A percentile compares a stretch with the other conserved stretches of the same genome.
Evolutionary conservation across 1,140 invertebrate genomes (phyloP).

Genomic region (Calephelis virginiensis): DNA sequence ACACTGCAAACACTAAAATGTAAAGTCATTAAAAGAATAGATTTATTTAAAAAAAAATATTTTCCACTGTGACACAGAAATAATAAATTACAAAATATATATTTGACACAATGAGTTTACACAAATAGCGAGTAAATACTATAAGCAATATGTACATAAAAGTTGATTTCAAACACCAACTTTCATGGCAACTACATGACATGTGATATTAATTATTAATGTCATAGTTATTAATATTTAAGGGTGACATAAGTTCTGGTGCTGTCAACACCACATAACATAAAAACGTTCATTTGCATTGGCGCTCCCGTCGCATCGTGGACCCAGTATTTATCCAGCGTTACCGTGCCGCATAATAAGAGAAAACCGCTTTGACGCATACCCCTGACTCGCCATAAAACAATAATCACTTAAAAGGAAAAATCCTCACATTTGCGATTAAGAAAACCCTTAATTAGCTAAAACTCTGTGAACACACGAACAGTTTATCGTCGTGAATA

Average conservation of each 20-base stretch:
- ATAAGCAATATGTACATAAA: no score
- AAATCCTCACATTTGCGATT: constrained; percentile 18
- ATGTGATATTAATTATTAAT: no score
- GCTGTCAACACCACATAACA: constrained; percentile 15
- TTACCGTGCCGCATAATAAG: constrained; percentile 63
- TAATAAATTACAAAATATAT: no score
- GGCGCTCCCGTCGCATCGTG: constrained; percentile 44
- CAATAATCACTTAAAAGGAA: constrained; percentile 50
- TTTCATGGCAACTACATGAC: no score
- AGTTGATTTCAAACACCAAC: no score
- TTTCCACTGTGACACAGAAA: no score
- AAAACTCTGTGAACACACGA: constrained; percentile 28
- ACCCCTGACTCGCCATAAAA: constrained; percentile 53
- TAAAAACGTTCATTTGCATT: constrained; percentile 68
- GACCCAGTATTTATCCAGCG: constrained; percentile 61
- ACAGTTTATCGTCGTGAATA: constrained; percentile 24
- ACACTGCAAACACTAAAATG: no score
- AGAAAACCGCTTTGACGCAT: constrained; percentile 52
- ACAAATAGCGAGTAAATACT: no score
- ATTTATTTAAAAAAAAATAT: no score
- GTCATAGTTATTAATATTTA: neutral
- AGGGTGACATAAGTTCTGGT: neutral
- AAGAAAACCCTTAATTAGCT: constrained; percentile 46
- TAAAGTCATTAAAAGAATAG: no score
- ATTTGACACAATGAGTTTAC: no score